Percentiles rank a stretch among this genome's conserved stretches.
Evolutionary conservation across 2,113 vertebrate species (phyloP).

Genomic region (Cebus imitator): DNA sequence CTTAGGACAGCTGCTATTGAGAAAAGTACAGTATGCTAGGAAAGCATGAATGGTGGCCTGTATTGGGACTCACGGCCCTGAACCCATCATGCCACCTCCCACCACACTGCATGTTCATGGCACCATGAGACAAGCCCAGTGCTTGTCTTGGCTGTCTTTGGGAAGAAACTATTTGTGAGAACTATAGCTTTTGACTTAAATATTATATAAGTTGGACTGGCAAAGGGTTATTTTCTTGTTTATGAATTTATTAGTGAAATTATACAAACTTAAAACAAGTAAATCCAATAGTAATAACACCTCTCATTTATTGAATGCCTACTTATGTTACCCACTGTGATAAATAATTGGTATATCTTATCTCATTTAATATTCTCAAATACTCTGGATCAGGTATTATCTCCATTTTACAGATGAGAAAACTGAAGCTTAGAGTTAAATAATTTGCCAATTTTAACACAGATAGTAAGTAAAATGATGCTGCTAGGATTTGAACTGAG

Average conservation of each 20-base stretch:
- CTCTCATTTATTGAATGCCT: not conserved
- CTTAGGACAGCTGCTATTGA: not conserved
- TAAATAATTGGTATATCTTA: not conserved
- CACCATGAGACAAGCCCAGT: not conserved
- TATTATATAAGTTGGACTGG: not conserved
- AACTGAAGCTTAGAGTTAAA: not conserved
- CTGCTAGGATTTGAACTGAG: not conserved
- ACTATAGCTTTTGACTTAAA: conserved; percentile 9
- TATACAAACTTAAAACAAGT: not conserved
- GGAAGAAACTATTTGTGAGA: not conserved
- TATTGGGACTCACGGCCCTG: accelerated
- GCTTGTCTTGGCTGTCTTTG: not conserved
- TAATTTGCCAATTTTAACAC: not conserved
- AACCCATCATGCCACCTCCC: not conserved
- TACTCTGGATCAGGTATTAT: not conserved
- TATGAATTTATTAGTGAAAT: not conserved
- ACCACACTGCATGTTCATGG: not conserved
- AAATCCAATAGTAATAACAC: not conserved
- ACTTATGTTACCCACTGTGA: not conserved
- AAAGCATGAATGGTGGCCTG: not conserved
- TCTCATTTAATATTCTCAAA: not conserved
- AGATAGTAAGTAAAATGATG: not conserved
- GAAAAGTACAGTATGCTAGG: not conserved
- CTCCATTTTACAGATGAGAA: conserved; percentile 22
- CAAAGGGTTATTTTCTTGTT: not conserved